Base-by-base conservation (phyloP, 2,797 vertebrate genomes). In the Buceros bicornis region DNA sequence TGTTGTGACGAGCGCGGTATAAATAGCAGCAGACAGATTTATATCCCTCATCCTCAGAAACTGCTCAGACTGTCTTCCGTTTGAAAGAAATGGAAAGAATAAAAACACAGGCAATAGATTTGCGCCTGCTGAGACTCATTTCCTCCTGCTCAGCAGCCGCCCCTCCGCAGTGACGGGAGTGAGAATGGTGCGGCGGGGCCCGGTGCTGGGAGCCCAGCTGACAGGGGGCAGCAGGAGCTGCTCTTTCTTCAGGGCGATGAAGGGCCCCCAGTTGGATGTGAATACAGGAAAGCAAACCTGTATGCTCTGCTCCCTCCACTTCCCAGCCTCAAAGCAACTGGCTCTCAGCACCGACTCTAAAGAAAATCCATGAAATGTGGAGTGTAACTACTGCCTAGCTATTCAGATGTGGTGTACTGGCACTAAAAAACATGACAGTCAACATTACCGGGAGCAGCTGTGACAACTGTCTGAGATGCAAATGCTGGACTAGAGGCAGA, bases 1-100 rank as follows among this genome's bases (percentile, higher is more conserved):
- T 17, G n/a, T 17, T 82, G 70, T 48, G 87, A 91, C 0, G 4
- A 94, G 57, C 28, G 11, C 0, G 0, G n/a, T 93, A 95, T 90
- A 97, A 96, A 97, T 85, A 91, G 93, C 64, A 93, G 84, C 81
- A 87, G 89, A 88, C 64, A 95, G 94, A 94, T 95, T 95, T 95
- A 94, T 43, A 89, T 17, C 58, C 54, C n/a, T 89, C 50, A 70
- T 95, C 78, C 84, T 83, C 87, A n/a, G 84, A 94, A 92, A 74
- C 54, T 8, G 84, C 78, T 94, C 73, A 16, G 74, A 48, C 61
- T 91, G 79, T 91, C 95, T 95, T 61, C 48, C 50, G 31, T 82
- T 95, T 94, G 60, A 83, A 82, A 95, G 82, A 93, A 89, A 91
- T 82, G 61, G 87, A 82, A 94, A 91, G 91, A 93, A 91, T 74